Evolutionary conservation across 2,888 invertebrate genomes (phyloP).

Genomic region (Drosophila monieri): DNA sequence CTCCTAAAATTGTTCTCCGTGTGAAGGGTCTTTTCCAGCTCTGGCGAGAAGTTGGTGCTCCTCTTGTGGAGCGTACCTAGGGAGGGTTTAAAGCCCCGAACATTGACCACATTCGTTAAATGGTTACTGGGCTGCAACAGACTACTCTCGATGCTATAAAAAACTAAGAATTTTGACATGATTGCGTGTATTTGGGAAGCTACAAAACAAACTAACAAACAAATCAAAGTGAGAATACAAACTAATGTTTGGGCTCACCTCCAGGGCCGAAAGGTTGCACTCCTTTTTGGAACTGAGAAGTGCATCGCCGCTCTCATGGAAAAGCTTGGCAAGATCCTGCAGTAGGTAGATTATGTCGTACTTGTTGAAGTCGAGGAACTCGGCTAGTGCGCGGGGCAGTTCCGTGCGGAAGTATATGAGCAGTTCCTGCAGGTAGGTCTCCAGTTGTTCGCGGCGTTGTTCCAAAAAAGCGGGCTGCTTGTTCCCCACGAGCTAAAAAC

Average conservation of each 20-base stretch:
- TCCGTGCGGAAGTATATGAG: conserved; percentile 90
- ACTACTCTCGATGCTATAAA: background rate
- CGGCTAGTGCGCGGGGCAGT: conserved; percentile 91
- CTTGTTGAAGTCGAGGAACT: conserved; percentile 94
- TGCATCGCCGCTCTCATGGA: conserved; percentile 90
- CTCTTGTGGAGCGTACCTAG: conserved; percentile 48
- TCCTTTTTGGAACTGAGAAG: conserved; percentile 86
- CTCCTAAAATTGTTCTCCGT: conserved; percentile 45
- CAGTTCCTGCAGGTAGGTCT: conserved; percentile 91
- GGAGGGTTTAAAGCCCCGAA: conserved; percentile 44
- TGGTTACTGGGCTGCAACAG: conserved; percentile 4
- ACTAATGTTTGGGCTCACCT: conserved; percentile 85
- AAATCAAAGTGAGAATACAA: background rate
- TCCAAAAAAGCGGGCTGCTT: conserved; percentile 94
- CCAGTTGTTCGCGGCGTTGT: conserved; percentile 91
- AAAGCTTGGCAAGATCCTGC: conserved; percentile 91
- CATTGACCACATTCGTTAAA: background rate
- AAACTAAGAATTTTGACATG: conserved; percentile 62
- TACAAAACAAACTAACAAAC: conserved; percentile 3
- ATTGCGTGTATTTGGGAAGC: background rate
- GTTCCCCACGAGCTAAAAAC: conserved; percentile 86
- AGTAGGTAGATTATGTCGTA: conserved; percentile 94
- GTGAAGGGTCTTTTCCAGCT: conserved; percentile 49
- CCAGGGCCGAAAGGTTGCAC: conserved; percentile 90
- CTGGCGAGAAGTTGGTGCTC: conserved; percentile 49